A percentile compares a stretch with the other conserved stretches of the same genome.
Conservation (phyloP, 2,888 invertebrate species). For the Cantharis rustica region DNA sequence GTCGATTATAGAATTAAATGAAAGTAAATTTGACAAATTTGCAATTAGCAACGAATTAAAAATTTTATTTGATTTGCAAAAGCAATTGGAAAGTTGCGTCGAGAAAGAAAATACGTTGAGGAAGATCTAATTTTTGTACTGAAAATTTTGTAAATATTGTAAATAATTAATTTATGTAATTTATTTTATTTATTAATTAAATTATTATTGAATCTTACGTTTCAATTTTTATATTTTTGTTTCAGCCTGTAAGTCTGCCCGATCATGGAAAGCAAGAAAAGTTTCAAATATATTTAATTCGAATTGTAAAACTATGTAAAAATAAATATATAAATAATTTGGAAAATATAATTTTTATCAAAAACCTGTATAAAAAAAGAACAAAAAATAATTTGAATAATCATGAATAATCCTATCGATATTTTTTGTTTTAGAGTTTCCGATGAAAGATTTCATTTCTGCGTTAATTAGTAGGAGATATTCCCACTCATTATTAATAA, state of each 20-base stretch:
- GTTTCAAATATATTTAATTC: background rate
- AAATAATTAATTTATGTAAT: background rate
- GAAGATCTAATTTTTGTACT: background rate
- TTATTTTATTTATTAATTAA: background rate
- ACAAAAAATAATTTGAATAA: too few relatives aligned
- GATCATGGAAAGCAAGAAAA: background rate
- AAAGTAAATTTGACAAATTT: constrained; percentile 39
- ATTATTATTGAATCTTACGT: background rate
- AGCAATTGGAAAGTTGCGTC: constrained; percentile 43
- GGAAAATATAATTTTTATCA: background rate
- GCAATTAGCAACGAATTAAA: constrained; percentile 54
- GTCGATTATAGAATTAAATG: constrained; percentile 50
- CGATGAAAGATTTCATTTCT: too few relatives aligned
- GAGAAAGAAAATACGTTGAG: constrained; percentile 5
- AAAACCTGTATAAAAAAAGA: background rate
- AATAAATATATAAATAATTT: background rate
- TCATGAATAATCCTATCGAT: too few relatives aligned
- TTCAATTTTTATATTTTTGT: background rate
- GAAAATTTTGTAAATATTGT: background rate
- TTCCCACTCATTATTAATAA: too few relatives aligned
- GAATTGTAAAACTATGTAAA: background rate
- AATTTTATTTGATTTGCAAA: constrained; percentile 50
- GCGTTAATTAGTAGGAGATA: too few relatives aligned
- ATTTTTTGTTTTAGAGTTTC: too few relatives aligned
- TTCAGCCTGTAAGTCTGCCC: background rate